Percentiles rank a stretch among this genome's conserved stretches.
These are phyloP conservation scores for Rhogogaster chlorosoma DNA, from an alignment of 2,888 invertebrate species.

Conservation along the genomic window DNA sequence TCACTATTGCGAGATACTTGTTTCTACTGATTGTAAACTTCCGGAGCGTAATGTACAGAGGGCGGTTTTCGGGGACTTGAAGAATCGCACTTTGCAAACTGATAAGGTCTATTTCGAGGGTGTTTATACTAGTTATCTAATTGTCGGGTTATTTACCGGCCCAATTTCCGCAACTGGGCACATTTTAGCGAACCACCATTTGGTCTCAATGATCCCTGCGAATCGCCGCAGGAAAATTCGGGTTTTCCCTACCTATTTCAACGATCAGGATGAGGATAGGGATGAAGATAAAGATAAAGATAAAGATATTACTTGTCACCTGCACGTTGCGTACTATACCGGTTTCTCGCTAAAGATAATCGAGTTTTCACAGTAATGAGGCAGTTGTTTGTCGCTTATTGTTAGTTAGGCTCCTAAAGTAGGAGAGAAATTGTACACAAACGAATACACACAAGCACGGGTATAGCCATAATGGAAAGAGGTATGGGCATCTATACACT, in stretches of 20 bases:
- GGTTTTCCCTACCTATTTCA: not conserved
- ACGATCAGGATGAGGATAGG: not conserved
- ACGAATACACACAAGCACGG: not conserved
- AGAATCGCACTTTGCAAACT: not conserved
- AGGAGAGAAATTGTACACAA: not conserved
- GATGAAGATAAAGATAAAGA: slow-evolving; percentile 1
- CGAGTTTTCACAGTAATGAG: not conserved
- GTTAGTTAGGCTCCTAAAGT: not conserved
- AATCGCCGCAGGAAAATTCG: slow-evolving; percentile 3
- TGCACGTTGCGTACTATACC: not conserved
- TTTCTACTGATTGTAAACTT: not conserved
- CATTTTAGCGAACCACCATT: not conserved
- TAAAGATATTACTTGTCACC: not conserved
- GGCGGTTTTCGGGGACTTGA: not conserved
- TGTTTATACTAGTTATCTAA: not conserved
- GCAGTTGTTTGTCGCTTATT: not conserved
- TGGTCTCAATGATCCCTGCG: not conserved
- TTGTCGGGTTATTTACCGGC: not conserved
- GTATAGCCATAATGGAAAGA: not conserved
- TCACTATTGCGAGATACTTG: slow-evolving; percentile 47
- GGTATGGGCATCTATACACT: not conserved
- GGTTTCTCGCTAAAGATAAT: slow-evolving; percentile 9
- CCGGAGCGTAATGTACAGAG: not conserved
- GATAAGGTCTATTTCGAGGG: not conserved
- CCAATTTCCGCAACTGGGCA: not conserved